These are phyloP conservation scores for Aurelia sp. DNA, from an alignment of 30 jellyfish, hydroid and myxozoan genomes.

Conservation along the genomic window DNA sequence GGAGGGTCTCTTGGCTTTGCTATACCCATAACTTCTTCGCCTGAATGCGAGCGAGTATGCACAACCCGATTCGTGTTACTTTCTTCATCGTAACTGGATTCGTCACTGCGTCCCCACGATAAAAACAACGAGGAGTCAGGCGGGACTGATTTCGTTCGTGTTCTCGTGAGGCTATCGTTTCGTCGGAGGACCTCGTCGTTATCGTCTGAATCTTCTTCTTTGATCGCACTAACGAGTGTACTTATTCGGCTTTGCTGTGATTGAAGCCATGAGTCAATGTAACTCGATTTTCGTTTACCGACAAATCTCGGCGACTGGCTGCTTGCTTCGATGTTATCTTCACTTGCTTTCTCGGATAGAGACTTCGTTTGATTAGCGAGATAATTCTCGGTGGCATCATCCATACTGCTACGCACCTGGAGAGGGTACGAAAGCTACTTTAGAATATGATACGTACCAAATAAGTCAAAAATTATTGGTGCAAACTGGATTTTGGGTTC, in stretches of 20 bases:
- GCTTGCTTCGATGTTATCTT: background rate
- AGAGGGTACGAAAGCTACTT: no score
- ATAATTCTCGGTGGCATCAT: background rate
- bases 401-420: background rate
- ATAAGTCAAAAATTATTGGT: no score
- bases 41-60: slow-evolving; percentile 58
- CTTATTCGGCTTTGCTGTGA: slow-evolving; percentile 83
- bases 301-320: slow-evolving; percentile 39
- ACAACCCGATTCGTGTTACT: background rate
- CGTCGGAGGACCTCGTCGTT: background rate
- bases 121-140: slow-evolving; percentile 21
- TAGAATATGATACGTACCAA: no score
- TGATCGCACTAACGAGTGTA: slow-evolving; percentile 78
- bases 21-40: slow-evolving; percentile 50
- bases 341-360: background rate
- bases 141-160: slow-evolving; percentile 43
- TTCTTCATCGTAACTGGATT: slow-evolving; percentile 4
- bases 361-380: no score
- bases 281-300: slow-evolving; percentile 58
- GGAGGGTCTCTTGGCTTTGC: slow-evolving; percentile 2
- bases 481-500: no score
- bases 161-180: background rate
- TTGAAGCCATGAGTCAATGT: slow-evolving; percentile 81
- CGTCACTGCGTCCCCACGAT: slow-evolving; percentile 57
- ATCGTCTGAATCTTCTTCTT: slow-evolving; percentile 81